A percentile compares a stretch with the other conserved stretches of the same genome.
Evolutionary conservation across 2,888 invertebrate genomes (phyloP).

Genomic region (Drosophila buzzatii): DNA sequence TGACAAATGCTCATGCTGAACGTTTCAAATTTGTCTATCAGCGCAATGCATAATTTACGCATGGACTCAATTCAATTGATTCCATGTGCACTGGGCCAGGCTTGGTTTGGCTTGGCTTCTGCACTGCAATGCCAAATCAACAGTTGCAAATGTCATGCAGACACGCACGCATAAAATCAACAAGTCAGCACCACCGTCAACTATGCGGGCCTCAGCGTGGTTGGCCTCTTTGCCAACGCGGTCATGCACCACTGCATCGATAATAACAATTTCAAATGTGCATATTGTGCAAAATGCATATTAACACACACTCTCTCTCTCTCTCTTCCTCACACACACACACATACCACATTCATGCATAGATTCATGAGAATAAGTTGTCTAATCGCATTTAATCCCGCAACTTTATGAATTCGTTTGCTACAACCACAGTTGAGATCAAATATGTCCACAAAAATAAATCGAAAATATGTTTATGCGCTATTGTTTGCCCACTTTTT

Average conservation of each 20-base stretch:
- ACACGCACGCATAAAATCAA: constrained; percentile 51
- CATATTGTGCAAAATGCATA: constrained; percentile 40
- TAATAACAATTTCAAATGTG: constrained; percentile 60
- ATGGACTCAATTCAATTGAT: constrained; percentile 42
- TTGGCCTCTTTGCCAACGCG: constrained; percentile 21
- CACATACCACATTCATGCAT: not conserved
- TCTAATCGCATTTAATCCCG: constrained; percentile 17
- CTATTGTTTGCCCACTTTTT: constrained; percentile 8
- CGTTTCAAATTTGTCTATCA: constrained; percentile 38
- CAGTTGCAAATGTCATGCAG: constrained; percentile 55
- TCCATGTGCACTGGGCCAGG: constrained; percentile 36
- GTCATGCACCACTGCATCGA: constrained; percentile 50
- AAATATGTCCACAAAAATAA: constrained; percentile 8
- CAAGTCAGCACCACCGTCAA: constrained; percentile 49
- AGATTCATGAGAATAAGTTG: not conserved
- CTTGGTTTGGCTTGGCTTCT: not conserved
- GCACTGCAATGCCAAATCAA: constrained; percentile 42
- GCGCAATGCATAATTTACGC: constrained; percentile 53
- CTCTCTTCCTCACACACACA: no score
- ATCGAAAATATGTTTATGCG: constrained; percentile 2
- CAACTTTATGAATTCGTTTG: constrained; percentile 30
- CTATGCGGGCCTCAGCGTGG: constrained; percentile 47
- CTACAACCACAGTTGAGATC: not conserved
- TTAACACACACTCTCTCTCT: constrained; percentile 10
- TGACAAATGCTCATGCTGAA: constrained; percentile 23